Evolutionary conservation across 1,140 invertebrate genomes (phyloP).

Genomic region (Panulirus ornatus): DNA sequence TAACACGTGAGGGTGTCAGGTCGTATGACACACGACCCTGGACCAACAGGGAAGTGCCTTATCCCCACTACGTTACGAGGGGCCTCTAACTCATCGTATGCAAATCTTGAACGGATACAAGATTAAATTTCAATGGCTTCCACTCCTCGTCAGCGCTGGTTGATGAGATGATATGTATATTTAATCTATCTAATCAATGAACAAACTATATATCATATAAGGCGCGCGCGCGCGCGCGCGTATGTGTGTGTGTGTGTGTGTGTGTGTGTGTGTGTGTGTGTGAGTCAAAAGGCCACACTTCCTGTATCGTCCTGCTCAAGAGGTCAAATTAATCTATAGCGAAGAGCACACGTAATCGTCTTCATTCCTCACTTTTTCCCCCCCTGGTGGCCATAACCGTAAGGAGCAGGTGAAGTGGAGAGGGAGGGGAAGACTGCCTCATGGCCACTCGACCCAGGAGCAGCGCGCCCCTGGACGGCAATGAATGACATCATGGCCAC

Average conservation of each 20-base stretch:
- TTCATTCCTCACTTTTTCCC: background rate
- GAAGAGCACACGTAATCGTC: background rate
- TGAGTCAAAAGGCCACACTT: background rate
- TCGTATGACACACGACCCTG: background rate
- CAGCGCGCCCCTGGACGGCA: too few relatives aligned
- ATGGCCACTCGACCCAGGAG: too few relatives aligned
- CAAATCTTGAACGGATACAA: too few relatives aligned
- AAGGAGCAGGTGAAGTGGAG: background rate
- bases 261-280: conserved; percentile 11
- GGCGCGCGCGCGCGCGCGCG: background rate
- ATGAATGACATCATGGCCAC: too few relatives aligned
- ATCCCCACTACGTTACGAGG: background rate
- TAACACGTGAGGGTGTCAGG: background rate
- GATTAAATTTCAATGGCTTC: too few relatives aligned
- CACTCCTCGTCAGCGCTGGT: too few relatives aligned
- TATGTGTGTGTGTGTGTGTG: conserved; percentile 11
- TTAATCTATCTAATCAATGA: background rate
- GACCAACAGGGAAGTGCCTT: background rate
- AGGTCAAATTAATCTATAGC: background rate
- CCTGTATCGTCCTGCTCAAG: background rate
- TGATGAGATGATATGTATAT: too few relatives aligned
- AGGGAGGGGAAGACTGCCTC: background rate
- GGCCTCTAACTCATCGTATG: background rate
- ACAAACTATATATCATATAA: background rate
- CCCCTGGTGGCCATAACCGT: background rate